Percentiles rank a stretch among this genome's conserved stretches.
phyloP scores from a whole-genome alignment of 92 coral and sea anemone species.

The Palythoa caribaeorum region DNA sequence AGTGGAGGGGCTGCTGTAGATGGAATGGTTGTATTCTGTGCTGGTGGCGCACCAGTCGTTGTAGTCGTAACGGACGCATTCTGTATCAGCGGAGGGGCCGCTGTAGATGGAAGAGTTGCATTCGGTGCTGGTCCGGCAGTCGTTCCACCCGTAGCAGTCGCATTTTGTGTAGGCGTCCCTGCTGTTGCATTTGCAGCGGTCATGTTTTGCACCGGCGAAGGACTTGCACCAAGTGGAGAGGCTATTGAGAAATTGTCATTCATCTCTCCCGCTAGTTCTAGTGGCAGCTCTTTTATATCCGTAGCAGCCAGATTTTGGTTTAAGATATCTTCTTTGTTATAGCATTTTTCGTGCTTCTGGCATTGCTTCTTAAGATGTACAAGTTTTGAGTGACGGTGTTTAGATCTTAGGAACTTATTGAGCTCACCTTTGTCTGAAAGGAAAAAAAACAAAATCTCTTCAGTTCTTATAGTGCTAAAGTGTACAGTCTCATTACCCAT shows the following conservation, averaged over 20 bases:
- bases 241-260: slow-evolving; percentile 5
- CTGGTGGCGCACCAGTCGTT: not conserved
- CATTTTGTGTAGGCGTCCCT: not conserved
- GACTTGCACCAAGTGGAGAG: not conserved
- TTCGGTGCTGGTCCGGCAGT: not conserved
- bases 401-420: slow-evolving; percentile 40
- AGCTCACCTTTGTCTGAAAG: slow-evolving; percentile 58
- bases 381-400: slow-evolving; percentile 21
- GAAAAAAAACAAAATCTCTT: too few species aligned
- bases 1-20: slow-evolving; percentile 2
- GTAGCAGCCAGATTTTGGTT: slow-evolving; percentile 37
- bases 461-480: not conserved
- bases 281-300: slow-evolving; percentile 33
- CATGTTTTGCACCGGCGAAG: not conserved
- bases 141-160: not conserved
- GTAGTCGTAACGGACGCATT: slow-evolving; percentile 20
- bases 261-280: slow-evolving; percentile 26
- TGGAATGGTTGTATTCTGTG: not conserved
- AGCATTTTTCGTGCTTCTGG: slow-evolving; percentile 36
- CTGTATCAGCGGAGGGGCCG: slow-evolving; percentile 10
- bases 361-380: slow-evolving; percentile 1
- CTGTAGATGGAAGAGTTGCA: not conserved
- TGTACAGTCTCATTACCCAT: not conserved
- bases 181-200: not conserved
- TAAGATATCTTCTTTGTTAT: slow-evolving; percentile 12